Evolutionary conservation across 2,797 vertebrate species (phyloP).

Genomic region (Dipus sagitta): DNA sequence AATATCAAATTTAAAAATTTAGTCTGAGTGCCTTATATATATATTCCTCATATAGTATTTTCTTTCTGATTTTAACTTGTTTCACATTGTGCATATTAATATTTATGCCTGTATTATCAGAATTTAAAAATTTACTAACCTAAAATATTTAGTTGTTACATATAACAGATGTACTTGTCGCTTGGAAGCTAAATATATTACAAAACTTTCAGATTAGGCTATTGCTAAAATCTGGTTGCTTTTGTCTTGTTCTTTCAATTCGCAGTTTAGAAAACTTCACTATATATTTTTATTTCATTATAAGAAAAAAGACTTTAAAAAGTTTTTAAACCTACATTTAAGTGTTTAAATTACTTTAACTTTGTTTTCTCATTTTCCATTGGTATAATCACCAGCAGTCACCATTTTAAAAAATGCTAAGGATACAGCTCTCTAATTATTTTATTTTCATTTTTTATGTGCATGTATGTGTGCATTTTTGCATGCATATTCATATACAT

Average conservation of each 20-base stretch:
- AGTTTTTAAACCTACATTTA: background rate
- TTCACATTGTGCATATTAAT: background rate
- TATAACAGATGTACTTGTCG: background rate
- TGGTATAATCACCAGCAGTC: background rate
- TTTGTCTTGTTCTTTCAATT: background rate
- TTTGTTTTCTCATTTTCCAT: background rate
- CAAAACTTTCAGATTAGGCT: background rate
- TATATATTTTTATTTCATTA: background rate
- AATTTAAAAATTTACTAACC: background rate
- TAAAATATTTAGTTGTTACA: background rate
- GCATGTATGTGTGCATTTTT: too few relatives aligned
- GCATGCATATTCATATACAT: too few relatives aligned
- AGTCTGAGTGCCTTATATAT: background rate
- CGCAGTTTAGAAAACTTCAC: background rate
- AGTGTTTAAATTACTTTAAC: background rate
- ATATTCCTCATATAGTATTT: background rate
- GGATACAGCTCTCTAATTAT: background rate
- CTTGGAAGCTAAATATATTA: background rate
- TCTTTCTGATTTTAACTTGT: background rate
- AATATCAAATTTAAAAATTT: slow-evolving; percentile 40
- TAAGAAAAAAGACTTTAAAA: too few relatives aligned
- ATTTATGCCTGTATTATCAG: background rate
- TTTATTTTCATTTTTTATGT: too few relatives aligned
- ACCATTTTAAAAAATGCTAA: background rate
- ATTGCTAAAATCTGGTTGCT: background rate